Evolutionary conservation across 30 jellyfish, hydroid and myxozoan species (phyloP).

Genomic region (Cassiopea andromeda): DNA sequence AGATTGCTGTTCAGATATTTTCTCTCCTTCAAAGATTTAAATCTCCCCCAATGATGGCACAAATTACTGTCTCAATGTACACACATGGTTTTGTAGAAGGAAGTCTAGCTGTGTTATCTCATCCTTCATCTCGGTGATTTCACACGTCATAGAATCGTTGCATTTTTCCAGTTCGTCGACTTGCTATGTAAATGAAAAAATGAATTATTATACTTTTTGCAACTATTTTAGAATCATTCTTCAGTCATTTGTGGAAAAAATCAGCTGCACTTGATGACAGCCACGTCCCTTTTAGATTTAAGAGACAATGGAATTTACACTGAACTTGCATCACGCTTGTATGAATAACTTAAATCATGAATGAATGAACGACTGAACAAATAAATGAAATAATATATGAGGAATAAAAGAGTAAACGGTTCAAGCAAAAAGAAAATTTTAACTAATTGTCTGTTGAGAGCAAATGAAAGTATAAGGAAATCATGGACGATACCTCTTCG

Average conservation of each 20-base stretch:
- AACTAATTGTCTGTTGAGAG: too few relatives aligned
- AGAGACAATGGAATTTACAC: too few relatives aligned
- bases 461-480: too few relatives aligned
- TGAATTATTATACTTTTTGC: not conserved
- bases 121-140: constrained; percentile 58
- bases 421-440: not conserved
- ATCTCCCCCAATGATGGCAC: not conserved
- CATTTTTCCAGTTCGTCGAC: constrained; percentile 54
- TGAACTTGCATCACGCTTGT: too few relatives aligned
- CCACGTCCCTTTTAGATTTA: too few relatives aligned
- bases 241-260: too few relatives aligned
- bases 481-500: constrained; percentile 39
- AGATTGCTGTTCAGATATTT: too few relatives aligned
- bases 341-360: not conserved
- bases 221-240: not conserved
- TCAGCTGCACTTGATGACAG: too few relatives aligned
- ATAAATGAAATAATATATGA: not conserved
- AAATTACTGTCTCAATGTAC: constrained; percentile 29
- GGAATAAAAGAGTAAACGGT: not conserved
- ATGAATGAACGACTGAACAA: not conserved
- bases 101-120: constrained; percentile 54
- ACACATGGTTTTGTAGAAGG: constrained; percentile 50
- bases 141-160: constrained; percentile 36
- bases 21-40: too few relatives aligned
- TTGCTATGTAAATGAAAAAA: constrained; percentile 18